Conservation (phyloP, 1,140 invertebrate genomes). For the Plodia interpunctella region DNA sequence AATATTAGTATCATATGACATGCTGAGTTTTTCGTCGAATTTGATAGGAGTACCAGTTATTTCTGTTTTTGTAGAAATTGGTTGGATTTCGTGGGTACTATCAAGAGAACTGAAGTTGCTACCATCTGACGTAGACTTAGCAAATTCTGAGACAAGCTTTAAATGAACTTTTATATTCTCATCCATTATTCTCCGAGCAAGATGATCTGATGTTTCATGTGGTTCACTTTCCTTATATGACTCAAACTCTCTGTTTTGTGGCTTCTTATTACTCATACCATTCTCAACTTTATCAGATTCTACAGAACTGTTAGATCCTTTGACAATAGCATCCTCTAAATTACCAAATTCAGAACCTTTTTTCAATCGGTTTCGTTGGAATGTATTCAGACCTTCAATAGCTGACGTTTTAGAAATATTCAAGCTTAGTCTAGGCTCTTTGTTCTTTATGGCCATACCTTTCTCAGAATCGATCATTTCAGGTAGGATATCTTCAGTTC, state of each 20-base stretch:
- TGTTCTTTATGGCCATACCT: slow-evolving; percentile 69
- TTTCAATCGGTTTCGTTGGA: slow-evolving; percentile 82
- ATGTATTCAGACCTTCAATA: slow-evolving; percentile 81
- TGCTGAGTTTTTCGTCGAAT: slow-evolving; percentile 67
- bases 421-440: slow-evolving; percentile 80
- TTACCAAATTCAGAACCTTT: slow-evolving; percentile 87
- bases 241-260: slow-evolving; percentile 35
- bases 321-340: slow-evolving; percentile 84
- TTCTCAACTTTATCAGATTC: slow-evolving; percentile 62
- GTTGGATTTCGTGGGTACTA: slow-evolving; percentile 43
- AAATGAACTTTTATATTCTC: slow-evolving; percentile 70
- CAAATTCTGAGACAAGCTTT: slow-evolving; percentile 71
- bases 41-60: slow-evolving; percentile 39
- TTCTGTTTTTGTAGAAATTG: slow-evolving; percentile 29
- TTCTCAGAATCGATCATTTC: slow-evolving; percentile 63
- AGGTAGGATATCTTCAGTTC: slow-evolving; percentile 49
- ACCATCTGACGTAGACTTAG: slow-evolving; percentile 67
- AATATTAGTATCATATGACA: slow-evolving; percentile 77
- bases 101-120: slow-evolving; percentile 61
- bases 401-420: slow-evolving; percentile 77
- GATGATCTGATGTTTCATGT: slow-evolving; percentile 68
- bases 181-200: slow-evolving; percentile 67
- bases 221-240: slow-evolving; percentile 42
- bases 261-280: slow-evolving; percentile 32
- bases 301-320: slow-evolving; percentile 65